Percentiles rank a stretch among this genome's conserved stretches.
Evolutionary conservation across 2,113 vertebrate genomes (phyloP).

Genomic region (Mustelus asterias): DNA sequence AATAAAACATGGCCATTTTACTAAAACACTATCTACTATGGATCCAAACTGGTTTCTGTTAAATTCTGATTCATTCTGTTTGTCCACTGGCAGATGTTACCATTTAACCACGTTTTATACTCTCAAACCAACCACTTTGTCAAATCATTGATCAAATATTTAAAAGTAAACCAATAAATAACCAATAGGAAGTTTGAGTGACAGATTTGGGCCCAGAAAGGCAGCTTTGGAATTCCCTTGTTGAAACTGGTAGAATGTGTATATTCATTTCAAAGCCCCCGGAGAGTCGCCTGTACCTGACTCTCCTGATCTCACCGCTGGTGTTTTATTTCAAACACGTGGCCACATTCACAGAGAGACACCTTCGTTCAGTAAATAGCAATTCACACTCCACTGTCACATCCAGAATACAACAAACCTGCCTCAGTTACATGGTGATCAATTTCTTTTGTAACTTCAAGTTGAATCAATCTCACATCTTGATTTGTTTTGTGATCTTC

Average conservation of each 20-base stretch:
- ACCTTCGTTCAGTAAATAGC: background rate
- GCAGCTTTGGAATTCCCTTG: background rate
- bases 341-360: background rate
- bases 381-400: background rate
- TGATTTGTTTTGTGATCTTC: background rate
- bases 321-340: background rate
- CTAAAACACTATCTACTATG: background rate
- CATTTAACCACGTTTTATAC: background rate
- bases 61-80: background rate
- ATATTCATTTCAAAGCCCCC: background rate
- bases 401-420: background rate
- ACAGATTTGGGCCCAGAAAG: background rate
- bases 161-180: background rate
- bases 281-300: background rate
- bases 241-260: background rate
- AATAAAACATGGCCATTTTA: background rate
- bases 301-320: background rate
- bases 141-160: background rate
- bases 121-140: background rate
- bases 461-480: background rate
- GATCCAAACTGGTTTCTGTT: background rate
- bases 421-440: background rate
- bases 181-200: background rate
- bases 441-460: background rate
- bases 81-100: background rate